phyloP scores from a whole-genome alignment of 1,140 invertebrate species.

The Sinonovacula constricta region DNA sequence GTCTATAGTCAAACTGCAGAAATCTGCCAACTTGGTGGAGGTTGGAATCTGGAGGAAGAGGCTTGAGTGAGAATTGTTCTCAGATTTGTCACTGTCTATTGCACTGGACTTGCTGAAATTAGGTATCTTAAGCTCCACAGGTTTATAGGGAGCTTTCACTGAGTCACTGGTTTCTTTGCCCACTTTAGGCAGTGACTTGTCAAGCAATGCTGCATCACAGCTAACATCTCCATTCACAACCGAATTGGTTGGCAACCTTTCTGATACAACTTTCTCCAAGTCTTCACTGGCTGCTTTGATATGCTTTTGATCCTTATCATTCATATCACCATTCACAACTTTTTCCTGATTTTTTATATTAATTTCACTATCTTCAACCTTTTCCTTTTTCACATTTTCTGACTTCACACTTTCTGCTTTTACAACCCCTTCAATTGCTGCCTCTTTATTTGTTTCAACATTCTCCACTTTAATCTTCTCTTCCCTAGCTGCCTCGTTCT shows the following conservation, averaged over 20 bases:
- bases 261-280: no score
- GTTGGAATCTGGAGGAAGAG: conserved; percentile 61
- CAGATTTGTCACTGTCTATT: conserved; percentile 39
- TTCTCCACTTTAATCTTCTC: conserved; percentile 6
- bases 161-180: conserved; percentile 29
- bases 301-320: not conserved
- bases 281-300: not conserved
- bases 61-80: conserved; percentile 29
- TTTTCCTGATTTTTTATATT: conserved; percentile 62
- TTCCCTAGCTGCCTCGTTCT: conserved; percentile 12
- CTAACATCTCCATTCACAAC: not conserved
- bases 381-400: conserved; percentile 25
- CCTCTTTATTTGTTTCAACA: not conserved
- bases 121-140: conserved; percentile 37
- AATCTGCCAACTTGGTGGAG: conserved; percentile 60
- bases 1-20: conserved; percentile 49
- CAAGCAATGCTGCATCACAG: not conserved
- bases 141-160: conserved; percentile 27
- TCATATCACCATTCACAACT: conserved; percentile 20
- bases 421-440: not conserved
- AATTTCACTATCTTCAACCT: conserved; percentile 69
- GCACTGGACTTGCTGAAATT: conserved; percentile 46
- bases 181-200: conserved; percentile 14
- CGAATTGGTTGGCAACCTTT: no score
- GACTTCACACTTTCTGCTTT: conserved; percentile 6